Evolutionary conservation across 30 jellyfish, hydroid and myxozoan species (phyloP).

Genomic region (Turritopsis dohrnii): DNA sequence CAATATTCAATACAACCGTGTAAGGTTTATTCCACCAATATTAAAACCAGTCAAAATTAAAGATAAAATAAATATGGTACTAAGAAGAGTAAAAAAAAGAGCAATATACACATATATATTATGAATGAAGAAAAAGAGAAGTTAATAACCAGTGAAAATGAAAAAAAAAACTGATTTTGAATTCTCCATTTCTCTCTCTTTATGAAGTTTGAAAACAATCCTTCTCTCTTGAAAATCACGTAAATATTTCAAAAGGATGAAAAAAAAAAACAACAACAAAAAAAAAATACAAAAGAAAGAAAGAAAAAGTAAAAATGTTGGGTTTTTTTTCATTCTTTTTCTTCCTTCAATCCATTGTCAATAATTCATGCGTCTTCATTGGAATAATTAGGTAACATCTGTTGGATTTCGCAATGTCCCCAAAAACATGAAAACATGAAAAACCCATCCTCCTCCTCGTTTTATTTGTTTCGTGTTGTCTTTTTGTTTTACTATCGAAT

Average conservation of each 20-base stretch:
- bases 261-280: no score
- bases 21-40: neutral
- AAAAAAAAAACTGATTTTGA: neutral
- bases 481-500: neutral
- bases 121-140: neutral
- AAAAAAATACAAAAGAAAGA: neutral
- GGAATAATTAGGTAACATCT: neutral
- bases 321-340: neutral
- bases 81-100: neutral
- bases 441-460: neutral
- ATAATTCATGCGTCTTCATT: neutral
- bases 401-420: neutral
- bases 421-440: neutral
- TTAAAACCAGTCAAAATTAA: neutral
- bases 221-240: neutral
- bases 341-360: neutral
- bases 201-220: no score
- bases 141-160: neutral
- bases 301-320: neutral
- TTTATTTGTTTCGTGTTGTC: neutral
- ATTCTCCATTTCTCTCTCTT: neutral
- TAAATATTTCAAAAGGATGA: neutral
- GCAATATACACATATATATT: neutral
- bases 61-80: no score
- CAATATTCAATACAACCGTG: neutral